Evolutionary conservation across 2,888 invertebrate genomes (phyloP), one percentile per base, ranked within the genome.

Genomic region (Latrodectus hesperus): DNA sequence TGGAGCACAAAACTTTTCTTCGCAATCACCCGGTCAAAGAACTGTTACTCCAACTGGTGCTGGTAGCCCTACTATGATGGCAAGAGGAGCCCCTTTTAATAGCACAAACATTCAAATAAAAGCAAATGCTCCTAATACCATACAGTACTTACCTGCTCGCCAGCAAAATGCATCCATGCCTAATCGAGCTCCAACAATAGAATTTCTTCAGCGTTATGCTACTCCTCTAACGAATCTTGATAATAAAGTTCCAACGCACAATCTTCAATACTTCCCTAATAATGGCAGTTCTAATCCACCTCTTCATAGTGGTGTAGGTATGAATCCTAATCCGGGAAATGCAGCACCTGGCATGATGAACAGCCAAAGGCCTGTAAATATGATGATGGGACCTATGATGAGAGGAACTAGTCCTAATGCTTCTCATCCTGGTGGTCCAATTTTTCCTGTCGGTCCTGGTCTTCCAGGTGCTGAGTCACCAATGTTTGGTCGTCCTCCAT

Each of bases 121-220:
- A 93, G 96, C 98, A 12, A 98, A 96, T 92, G 98, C 98, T 14
- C 98, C 99, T 0, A 99, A 99, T 93, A 99, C 99, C 64, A 99
- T 99, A 92, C 98, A 99, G 94, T 99, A 99, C 94, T 94, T 98
- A 92, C 99, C 99, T 38, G 97, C 98, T 78, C 94, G 98, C 93
- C 96, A 98, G n/a, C 97, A 97, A 92, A 95, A 92, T 77, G 91
- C 92, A 81, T 72, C 85, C 67, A 90, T 90, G 52, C 79, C 83
- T 60, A 87, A 78, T 49, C 96, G 96, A 12, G 96, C 97, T 9
- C 97, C 97, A 67, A 96, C 96, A 93, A 93, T 98, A 90, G 97
- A 98, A 91, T 98, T 98, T 93, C 93, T 98, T 83, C 97, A 96
- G 91, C 94, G 97, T 87, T 97, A 96, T 91, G 95, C 97, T 26